Percentiles rank a stretch among this genome's conserved stretches.
Conservation (phyloP, 2,113 vertebrate species). For the Mirounga angustirostris region DNA sequence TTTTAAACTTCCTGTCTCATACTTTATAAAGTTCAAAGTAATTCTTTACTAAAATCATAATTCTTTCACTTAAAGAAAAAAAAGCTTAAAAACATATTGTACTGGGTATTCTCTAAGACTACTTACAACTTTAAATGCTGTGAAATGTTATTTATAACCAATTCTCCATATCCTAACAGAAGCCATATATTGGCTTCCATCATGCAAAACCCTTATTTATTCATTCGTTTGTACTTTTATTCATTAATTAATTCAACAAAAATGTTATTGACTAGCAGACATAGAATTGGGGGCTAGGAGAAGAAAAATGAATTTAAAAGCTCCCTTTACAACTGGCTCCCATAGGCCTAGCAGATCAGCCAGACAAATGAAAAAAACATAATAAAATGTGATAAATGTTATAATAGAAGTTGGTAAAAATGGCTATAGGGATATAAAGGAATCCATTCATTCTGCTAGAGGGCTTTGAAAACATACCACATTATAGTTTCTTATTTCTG, state of each 20-base stretch:
- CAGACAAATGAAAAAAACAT: slow-evolving; percentile 50
- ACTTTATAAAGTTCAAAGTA: not conserved
- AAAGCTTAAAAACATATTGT: not conserved
- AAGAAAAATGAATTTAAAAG: slow-evolving; percentile 55
- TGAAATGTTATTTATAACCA: not conserved
- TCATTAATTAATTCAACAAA: slow-evolving; percentile 1
- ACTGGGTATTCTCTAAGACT: not conserved
- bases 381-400: slow-evolving; percentile 48
- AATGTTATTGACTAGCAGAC: not conserved
- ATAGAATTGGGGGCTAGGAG: not conserved
- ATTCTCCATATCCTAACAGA: not conserved
- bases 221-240: slow-evolving; percentile 16
- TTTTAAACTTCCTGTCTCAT: not conserved
- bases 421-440: not conserved
- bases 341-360: not conserved
- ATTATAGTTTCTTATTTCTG: not conserved
- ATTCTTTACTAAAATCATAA: slow-evolving; percentile 39
- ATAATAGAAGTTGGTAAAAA: slow-evolving; percentile 1
- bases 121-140: not conserved
- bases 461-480: not conserved
- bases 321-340: not conserved
- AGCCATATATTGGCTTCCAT: not conserved
- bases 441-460: slow-evolving; percentile 44
- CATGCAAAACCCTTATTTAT: not conserved
- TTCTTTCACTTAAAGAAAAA: slow-evolving; percentile 14